These are phyloP conservation scores for Meteorus sp. DNA, from an alignment of 1,140 invertebrate genomes.

Conservation along the genomic window DNA sequence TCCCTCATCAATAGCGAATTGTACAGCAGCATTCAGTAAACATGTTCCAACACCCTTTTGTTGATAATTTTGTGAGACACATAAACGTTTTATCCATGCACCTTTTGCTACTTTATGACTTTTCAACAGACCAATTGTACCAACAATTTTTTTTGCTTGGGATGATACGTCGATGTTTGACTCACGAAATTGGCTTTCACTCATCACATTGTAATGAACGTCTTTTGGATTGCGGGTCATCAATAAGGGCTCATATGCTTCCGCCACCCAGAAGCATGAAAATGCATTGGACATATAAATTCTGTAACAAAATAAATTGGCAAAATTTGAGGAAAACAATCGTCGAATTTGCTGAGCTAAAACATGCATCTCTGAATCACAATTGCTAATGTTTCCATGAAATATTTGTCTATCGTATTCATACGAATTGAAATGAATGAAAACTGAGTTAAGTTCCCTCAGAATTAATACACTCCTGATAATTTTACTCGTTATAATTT, in stretches of 20 bases:
- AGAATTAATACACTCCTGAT: neutral
- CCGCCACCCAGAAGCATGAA: slow-evolving; percentile 60
- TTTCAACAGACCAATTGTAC: slow-evolving; percentile 54
- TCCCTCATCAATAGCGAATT: slow-evolving; percentile 58
- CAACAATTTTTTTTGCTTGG: slow-evolving; percentile 53
- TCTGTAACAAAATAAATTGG: slow-evolving; percentile 42
- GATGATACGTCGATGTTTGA: slow-evolving; percentile 43
- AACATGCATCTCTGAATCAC: too few species aligned
- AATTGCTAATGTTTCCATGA: neutral
- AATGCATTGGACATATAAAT: slow-evolving; percentile 58
- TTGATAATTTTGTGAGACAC: slow-evolving; percentile 54
- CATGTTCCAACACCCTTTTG: slow-evolving; percentile 55
- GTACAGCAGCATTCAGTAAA: slow-evolving; percentile 54
- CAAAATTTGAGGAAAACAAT: too few species aligned
- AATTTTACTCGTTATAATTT: neutral
- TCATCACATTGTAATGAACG: slow-evolving; percentile 48
- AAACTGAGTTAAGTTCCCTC: too few species aligned
- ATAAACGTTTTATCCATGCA: slow-evolving; percentile 61
- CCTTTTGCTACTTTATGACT: slow-evolving; percentile 52
- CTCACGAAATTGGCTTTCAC: slow-evolving; percentile 45
- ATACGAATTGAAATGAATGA: too few species aligned
- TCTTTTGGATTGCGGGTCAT: slow-evolving; percentile 38
- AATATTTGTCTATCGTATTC: neutral
- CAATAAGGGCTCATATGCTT: slow-evolving; percentile 51
- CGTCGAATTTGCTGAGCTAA: neutral